Percentiles rank a stretch among this genome's conserved stretches.
Conservation (phyloP, 2,113 vertebrate genomes). For the Vidua macroura region DNA sequence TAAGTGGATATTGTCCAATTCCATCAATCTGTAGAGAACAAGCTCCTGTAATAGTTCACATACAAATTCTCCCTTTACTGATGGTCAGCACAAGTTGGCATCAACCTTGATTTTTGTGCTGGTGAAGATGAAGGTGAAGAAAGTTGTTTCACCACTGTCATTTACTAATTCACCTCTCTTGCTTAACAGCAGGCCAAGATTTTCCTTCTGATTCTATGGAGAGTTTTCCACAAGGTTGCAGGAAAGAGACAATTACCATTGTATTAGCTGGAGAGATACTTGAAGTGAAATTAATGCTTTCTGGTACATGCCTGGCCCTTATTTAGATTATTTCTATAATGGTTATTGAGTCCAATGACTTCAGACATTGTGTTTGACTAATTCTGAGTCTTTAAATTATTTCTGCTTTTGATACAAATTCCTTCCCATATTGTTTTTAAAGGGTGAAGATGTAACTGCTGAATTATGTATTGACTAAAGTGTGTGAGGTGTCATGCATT, state of each 20-base stretch:
- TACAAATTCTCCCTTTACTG: neutral
- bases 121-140: neutral
- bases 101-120: neutral
- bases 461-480: constrained; percentile 51
- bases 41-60: neutral
- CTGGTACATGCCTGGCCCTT: neutral
- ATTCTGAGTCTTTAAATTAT: neutral
- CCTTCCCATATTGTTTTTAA: constrained; percentile 1
- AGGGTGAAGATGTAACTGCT: neutral
- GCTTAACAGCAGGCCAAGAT: neutral
- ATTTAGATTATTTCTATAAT: neutral
- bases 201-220: neutral
- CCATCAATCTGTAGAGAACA: neutral
- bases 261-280: neutral
- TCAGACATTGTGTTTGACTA: neutral
- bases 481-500: constrained; percentile 30
- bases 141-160: neutral
- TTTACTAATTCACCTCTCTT: neutral
- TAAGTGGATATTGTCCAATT: neutral
- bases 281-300: neutral
- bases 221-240: neutral
- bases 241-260: neutral
- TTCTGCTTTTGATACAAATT: neutral
- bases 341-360: neutral
- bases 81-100: neutral